phyloP scores from a whole-genome alignment of 2,113 vertebrate species.

The Brienomyrus longianalis region DNA sequence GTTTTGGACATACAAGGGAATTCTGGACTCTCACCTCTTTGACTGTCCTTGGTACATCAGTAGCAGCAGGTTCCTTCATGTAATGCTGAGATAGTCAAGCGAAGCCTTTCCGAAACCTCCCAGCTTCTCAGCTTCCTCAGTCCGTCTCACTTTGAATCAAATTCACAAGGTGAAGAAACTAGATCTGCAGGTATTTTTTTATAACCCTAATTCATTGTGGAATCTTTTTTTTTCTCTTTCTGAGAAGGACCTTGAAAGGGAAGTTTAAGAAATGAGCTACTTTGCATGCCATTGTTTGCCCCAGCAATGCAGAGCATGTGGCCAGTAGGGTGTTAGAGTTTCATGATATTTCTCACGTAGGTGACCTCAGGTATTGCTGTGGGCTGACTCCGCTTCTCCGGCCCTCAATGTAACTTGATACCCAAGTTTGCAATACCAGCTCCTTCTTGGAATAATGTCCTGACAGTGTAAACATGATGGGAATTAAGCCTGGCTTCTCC shows the following conservation, averaged over 20 bases:
- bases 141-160: neutral
- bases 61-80: neutral
- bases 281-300: constrained; percentile 26
- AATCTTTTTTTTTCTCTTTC: neutral
- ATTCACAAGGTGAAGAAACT: neutral
- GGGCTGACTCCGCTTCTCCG: constrained; percentile 16
- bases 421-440: constrained; percentile 34
- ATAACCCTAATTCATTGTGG: neutral
- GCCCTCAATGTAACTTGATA: constrained; percentile 27
- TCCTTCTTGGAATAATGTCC: constrained; percentile 31
- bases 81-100: neutral
- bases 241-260: neutral
- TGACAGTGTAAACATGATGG: constrained; percentile 27
- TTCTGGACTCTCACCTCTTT: neutral
- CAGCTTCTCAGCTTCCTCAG: neutral
- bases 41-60: neutral
- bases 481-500: constrained; percentile 21
- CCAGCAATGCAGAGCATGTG: constrained; percentile 19
- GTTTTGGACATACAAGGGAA: neutral
- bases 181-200: constrained; percentile 7
- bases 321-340: constrained; percentile 16
- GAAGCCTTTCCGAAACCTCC: neutral
- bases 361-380: constrained; percentile 26
- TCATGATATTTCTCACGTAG: constrained; percentile 28
- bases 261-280: constrained; percentile 7